phyloP scores from a whole-genome alignment of 2,113 vertebrate genomes.

The Calcarius ornatus region DNA sequence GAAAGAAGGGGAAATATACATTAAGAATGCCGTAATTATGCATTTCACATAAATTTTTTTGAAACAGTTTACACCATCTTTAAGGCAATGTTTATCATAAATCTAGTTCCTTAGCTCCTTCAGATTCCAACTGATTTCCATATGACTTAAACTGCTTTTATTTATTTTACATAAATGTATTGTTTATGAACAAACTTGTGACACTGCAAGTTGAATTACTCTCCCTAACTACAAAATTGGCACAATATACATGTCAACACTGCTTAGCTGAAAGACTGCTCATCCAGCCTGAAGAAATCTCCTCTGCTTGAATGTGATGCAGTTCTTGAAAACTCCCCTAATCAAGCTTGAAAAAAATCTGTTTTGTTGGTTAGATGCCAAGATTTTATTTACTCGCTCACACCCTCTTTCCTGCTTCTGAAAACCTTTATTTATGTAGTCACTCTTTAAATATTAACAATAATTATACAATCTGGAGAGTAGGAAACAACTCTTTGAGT shows the following conservation, averaged over 20 bases:
- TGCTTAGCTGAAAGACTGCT: neutral
- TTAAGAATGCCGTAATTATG: neutral
- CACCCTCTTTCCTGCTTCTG: neutral
- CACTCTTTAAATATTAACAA: conserved; percentile 5
- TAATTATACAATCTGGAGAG: neutral
- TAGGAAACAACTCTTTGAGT: neutral
- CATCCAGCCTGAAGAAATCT: neutral
- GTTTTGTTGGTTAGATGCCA: neutral
- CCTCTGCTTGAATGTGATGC: neutral
- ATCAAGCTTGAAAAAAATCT: neutral
- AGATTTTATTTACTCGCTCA: neutral
- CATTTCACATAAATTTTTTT: neutral
- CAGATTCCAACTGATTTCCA: neutral
- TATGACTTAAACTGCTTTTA: neutral
- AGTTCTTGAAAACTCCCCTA: neutral
- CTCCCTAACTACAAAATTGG: neutral
- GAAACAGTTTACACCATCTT: neutral
- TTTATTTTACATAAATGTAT: neutral
- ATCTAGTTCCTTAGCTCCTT: neutral
- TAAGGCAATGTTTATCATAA: neutral
- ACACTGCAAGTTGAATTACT: neutral
- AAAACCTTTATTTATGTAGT: neutral
- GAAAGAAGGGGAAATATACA: neutral
- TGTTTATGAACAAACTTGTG: neutral
- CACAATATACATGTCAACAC: neutral